Evolutionary conservation across 2,113 vertebrate species (phyloP).

Genomic region (Plecturocebus donacophilus): DNA sequence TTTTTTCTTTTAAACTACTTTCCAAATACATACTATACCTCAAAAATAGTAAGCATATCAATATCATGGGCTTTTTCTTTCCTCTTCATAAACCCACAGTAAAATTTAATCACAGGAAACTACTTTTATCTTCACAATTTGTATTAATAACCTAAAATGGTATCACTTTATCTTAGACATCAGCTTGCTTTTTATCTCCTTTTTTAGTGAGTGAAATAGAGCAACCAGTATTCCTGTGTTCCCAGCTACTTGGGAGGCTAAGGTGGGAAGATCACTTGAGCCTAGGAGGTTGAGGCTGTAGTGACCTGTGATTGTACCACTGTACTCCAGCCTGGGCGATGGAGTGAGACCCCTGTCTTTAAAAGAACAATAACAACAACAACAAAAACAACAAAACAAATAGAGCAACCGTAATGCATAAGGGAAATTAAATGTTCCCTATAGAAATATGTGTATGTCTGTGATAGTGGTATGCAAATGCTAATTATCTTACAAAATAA

Average conservation of each 20-base stretch:
- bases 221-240: too few species aligned
- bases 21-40: not conserved
- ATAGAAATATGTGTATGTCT: slow-evolving; percentile 28
- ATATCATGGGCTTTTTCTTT: not conserved
- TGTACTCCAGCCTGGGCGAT: too few species aligned
- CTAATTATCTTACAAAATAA: slow-evolving; percentile 52
- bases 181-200: slow-evolving; percentile 5
- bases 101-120: slow-evolving; percentile 37
- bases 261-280: too few species aligned
- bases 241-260: too few species aligned
- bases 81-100: not conserved
- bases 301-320: too few species aligned
- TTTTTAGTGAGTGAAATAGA: slow-evolving; percentile 25
- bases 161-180: slow-evolving; percentile 40
- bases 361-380: too few species aligned
- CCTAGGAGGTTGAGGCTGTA: too few species aligned
- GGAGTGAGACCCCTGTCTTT: too few species aligned
- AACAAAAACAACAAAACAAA: not conserved
- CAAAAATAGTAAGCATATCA: not conserved
- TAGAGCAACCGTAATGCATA: not conserved
- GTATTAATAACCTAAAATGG: slow-evolving; percentile 42
- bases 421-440: slow-evolving; percentile 49
- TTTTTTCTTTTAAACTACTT: not conserved
- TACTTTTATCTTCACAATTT: slow-evolving; percentile 18
- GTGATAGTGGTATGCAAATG: slow-evolving; percentile 59